Percentiles rank a stretch among this genome's conserved stretches.
These are phyloP conservation scores for Ferrisia virgata DNA, from an alignment of 2,888 invertebrate genomes.

Conservation along the genomic window DNA sequence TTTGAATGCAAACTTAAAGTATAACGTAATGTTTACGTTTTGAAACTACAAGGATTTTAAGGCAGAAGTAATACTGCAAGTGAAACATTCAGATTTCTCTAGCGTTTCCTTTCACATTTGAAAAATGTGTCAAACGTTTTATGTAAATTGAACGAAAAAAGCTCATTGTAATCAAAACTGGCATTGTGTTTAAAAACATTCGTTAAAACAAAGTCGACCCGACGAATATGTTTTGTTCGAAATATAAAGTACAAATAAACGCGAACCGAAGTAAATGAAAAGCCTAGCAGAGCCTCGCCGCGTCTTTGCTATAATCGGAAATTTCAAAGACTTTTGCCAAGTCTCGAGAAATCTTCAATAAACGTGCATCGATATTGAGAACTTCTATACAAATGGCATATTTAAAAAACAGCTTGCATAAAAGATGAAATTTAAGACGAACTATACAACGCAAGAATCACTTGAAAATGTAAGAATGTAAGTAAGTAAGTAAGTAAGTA, in stretches of 20 bases:
- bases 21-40: too few species aligned
- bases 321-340: not conserved
- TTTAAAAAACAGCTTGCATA: not conserved
- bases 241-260: not conserved
- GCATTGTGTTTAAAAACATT: not conserved
- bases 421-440: not conserved
- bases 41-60: too few species aligned
- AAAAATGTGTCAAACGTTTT: not conserved
- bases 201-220: not conserved
- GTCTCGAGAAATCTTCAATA: not conserved
- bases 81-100: too few species aligned
- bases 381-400: not conserved
- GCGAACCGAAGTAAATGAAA: not conserved
- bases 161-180: not conserved
- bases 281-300: not conserved
- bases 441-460: too few species aligned
- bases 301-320: not conserved
- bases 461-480: not conserved
- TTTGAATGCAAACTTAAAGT: too few species aligned
- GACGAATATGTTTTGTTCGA: not conserved
- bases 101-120: not conserved
- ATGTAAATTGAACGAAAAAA: not conserved
- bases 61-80: too few species aligned
- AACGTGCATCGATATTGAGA: not conserved
- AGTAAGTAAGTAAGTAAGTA: too few species aligned